Conservation (phyloP, 2,797 vertebrate genomes). For the Lacerta viridis region DNA sequence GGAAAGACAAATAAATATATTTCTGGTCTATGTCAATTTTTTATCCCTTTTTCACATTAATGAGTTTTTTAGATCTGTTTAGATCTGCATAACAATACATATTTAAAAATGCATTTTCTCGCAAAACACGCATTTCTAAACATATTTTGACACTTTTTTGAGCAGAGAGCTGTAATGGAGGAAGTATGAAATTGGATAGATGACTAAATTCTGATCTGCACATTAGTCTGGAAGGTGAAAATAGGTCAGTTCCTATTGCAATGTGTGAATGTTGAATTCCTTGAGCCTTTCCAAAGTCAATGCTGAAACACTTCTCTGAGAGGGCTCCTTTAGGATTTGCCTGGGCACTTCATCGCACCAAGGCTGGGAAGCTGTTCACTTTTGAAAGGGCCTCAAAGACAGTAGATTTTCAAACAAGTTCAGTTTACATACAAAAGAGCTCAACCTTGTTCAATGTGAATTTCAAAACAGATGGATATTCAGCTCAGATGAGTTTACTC, state of each 20-base stretch:
- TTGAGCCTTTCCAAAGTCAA: neutral
- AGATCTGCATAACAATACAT: neutral
- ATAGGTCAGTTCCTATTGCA: neutral
- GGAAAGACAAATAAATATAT: neutral
- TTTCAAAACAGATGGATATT: conserved; percentile 2
- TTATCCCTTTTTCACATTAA: neutral
- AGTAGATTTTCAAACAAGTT: neutral
- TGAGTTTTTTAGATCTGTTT: too few species aligned
- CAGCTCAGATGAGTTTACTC: neutral
- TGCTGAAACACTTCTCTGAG: neutral
- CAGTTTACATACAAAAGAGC: neutral
- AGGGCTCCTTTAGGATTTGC: neutral
- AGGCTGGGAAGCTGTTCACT: neutral
- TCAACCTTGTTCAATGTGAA: neutral
- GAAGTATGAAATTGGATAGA: neutral
- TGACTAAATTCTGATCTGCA: neutral
- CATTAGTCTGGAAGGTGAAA: neutral
- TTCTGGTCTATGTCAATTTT: neutral
- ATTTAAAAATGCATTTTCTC: neutral
- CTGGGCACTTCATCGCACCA: neutral
- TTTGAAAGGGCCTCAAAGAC: neutral
- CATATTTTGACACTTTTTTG: neutral
- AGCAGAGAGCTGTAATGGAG: neutral
- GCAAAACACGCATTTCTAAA: neutral
- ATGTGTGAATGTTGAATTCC: neutral